Conservation (phyloP, 2,797 vertebrate genomes). For the Muscicapa striata region DNA sequence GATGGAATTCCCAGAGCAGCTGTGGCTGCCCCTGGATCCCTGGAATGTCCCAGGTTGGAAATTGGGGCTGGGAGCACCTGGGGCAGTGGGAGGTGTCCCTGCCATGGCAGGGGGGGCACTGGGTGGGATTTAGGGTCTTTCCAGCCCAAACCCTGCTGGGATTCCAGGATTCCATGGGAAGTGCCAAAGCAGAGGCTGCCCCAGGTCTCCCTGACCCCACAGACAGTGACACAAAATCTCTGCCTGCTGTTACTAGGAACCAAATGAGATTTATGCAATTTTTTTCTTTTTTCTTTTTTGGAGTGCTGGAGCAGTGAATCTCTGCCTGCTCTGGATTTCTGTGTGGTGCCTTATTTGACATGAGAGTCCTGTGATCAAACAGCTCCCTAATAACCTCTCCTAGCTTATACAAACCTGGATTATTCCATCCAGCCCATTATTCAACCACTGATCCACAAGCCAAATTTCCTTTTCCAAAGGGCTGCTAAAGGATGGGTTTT, state of each 20-base stretch:
- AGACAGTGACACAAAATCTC: not conserved
- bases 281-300: rapidly evolving
- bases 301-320: not conserved
- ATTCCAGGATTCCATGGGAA: rapidly evolving
- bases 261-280: not conserved
- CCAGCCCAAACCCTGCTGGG: rapidly evolving
- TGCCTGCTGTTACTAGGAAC: rapidly evolving
- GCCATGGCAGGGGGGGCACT: not conserved
- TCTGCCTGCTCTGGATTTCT: not conserved
- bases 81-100: not conserved
- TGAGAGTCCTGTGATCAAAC: not conserved
- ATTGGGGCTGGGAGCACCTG: not conserved
- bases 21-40: not conserved
- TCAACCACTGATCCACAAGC: not conserved
- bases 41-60: not conserved
- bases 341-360: not conserved
- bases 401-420: not conserved
- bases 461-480: not conserved
- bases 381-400: not conserved
- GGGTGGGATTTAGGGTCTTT: rapidly evolving
- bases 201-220: not conserved
- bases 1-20: not conserved
- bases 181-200: not conserved
- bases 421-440: not conserved
- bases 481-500: not conserved